Evolutionary conservation across 2,113 vertebrate species (phyloP), one percentile per base, ranked within the genome.

Genomic region (Xyrauchen texanus): DNA sequence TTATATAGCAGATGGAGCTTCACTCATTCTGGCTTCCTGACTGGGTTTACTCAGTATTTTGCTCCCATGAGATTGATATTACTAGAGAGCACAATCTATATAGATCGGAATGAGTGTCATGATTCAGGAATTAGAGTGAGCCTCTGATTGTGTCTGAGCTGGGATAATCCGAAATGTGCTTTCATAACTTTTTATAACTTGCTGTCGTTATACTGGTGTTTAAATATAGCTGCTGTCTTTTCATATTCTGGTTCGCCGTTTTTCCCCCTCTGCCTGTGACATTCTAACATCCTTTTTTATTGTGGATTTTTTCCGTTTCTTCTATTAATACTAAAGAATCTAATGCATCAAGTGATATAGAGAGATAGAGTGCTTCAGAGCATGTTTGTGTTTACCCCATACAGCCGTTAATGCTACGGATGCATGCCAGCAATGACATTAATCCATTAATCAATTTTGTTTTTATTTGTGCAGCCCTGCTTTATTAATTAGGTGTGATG

Each of bases 371-470:
- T 65, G 11, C 76, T 7, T 67, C 61, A 9, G n/a, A 72, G 52
- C 60, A 51, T 79, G 62, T 64, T 15, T 75, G 69, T 81, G 79
- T 81, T 69, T 76, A 82, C 80, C 68, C 72, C 46, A 78, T 63
- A 57, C 68, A 47, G 70, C 76, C 60, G 51, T 63, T 74, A 74
- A 74, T 62, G 46, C 75, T 71, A 81, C 77, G 76, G 84, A 83
- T 82, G 78, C 82, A 49, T 83, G 73, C 87, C 90, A 76, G 71
- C 82, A 77, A 82, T 79, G 85, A 85, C 84, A 91, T 91, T 90
- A 87, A 90, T 91, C 89, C 81, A 91, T 92, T 89, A 87, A 90
- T 91, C 89, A 87, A 77, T 85, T 85, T 82, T 88, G 88, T 85
- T 82, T 88, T 88, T 88, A 89, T 87, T 88, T 83, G 88, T 84